Conservation (phyloP, 2,888 invertebrate genomes). For the Synanthedon tipuliformis region DNA sequence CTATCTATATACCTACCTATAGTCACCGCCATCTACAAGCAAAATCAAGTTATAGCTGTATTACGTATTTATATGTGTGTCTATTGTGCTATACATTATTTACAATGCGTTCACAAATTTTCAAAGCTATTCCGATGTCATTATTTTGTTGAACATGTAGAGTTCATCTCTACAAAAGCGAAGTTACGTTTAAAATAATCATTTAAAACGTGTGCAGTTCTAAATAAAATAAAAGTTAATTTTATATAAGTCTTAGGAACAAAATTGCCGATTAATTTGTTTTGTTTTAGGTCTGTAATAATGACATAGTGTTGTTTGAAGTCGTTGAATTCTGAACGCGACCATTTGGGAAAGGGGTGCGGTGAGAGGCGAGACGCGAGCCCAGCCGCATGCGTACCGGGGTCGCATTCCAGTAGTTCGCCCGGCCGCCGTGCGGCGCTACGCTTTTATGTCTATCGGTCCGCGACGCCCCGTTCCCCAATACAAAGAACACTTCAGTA, state of each 20-base stretch:
- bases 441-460: constrained; percentile 34
- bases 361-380: constrained; percentile 16
- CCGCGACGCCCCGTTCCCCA: constrained; percentile 43
- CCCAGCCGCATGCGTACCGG: constrained; percentile 57
- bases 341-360: constrained; percentile 21
- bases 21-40: constrained; percentile 1
- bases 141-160: not conserved
- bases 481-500: constrained; percentile 67
- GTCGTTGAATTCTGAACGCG: constrained; percentile 36
- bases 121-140: too few relatives aligned
- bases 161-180: not conserved
- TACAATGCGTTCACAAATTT: too few relatives aligned
- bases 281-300: constrained; percentile 11
- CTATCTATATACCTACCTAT: constrained; percentile 6
- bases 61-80: too few relatives aligned
- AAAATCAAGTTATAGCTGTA: too few relatives aligned
- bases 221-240: not conserved
- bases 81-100: too few relatives aligned
- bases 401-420: constrained; percentile 65
- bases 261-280: not conserved
- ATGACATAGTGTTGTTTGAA: not conserved
- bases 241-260: not conserved
- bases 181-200: not conserved
- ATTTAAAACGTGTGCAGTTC: not conserved
- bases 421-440: constrained; percentile 48